These are phyloP conservation scores for Chaetura pelagica DNA, from an alignment of 2,113 vertebrate species.

Conservation along the genomic window DNA sequence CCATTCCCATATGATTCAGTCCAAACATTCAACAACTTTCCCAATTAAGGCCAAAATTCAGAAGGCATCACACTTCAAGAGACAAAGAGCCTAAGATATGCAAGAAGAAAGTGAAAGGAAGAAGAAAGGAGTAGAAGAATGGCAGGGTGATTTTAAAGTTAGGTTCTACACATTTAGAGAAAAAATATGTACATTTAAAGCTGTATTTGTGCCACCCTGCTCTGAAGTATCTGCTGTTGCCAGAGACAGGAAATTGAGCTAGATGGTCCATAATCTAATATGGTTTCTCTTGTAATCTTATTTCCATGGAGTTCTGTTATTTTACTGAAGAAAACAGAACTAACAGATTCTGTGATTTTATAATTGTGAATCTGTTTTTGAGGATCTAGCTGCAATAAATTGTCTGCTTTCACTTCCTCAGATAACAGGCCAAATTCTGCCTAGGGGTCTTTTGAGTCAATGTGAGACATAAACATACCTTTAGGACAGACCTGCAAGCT, in stretches of 20 bases:
- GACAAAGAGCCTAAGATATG: not conserved
- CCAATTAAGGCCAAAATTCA: not conserved
- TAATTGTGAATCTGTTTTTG: slow-evolving; percentile 59
- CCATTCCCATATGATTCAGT: not conserved
- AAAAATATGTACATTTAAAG: not conserved
- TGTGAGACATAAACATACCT: not conserved
- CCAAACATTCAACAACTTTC: not conserved
- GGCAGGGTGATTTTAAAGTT: not conserved
- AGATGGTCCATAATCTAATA: slow-evolving; percentile 52
- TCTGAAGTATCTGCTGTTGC: slow-evolving; percentile 36
- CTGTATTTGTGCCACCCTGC: not conserved
- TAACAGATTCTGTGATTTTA: slow-evolving; percentile 61
- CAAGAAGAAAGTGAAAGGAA: not conserved
- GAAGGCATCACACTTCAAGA: not conserved
- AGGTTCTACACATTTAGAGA: not conserved
- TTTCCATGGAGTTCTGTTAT: slow-evolving; percentile 56
- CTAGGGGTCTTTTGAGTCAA: not conserved
- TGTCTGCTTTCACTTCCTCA: slow-evolving; percentile 7
- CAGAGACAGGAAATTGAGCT: slow-evolving; percentile 38
- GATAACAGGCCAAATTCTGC: slow-evolving; percentile 33
- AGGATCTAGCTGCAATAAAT: slow-evolving; percentile 41
- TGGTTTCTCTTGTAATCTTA: slow-evolving; percentile 39
- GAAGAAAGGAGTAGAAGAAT: not conserved
- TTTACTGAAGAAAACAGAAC: slow-evolving; percentile 51
- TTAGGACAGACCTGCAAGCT: not conserved